Evolutionary conservation across 1,140 invertebrate genomes (phyloP).

Genomic region (Bradynema listronoti): DNA sequence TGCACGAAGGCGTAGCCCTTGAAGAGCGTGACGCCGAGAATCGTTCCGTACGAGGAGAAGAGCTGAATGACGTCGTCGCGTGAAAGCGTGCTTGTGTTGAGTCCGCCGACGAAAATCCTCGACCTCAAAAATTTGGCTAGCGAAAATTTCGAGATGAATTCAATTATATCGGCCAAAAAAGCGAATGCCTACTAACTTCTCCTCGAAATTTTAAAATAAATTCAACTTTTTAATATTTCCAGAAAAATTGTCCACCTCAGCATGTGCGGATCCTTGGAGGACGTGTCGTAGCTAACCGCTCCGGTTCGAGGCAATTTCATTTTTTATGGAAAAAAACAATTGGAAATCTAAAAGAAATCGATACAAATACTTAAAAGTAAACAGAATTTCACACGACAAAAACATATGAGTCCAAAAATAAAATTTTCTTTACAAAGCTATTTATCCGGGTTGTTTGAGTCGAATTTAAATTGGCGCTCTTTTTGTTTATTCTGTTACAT

Average conservation of each 20-base stretch:
- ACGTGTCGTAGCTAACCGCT: conserved; percentile 27
- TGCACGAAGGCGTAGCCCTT: conserved; percentile 38
- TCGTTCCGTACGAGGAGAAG: conserved; percentile 22
- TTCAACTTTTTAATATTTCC: conserved; percentile 1
- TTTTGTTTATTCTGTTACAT: too few species aligned
- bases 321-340: too few species aligned
- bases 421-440: too few species aligned
- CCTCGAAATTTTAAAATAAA: background rate
- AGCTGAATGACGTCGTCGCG: conserved; percentile 30
- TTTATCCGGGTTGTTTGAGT: too few species aligned
- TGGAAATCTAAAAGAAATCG: too few species aligned
- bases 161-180: background rate
- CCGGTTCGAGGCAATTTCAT: too few species aligned
- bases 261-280: conserved; percentile 21
- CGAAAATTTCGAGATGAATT: background rate
- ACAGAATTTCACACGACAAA: too few species aligned
- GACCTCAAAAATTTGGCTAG: conserved; percentile 15
- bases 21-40: conserved; percentile 29
- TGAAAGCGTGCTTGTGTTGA: conserved; percentile 21
- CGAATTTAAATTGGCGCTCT: too few species aligned
- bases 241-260: conserved; percentile 11
- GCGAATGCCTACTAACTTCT: background rate
- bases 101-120: conserved; percentile 25
- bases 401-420: too few species aligned
- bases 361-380: too few species aligned